phyloP scores from a whole-genome alignment of 2,797 vertebrate genomes.

The Mallotus villosus region DNA sequence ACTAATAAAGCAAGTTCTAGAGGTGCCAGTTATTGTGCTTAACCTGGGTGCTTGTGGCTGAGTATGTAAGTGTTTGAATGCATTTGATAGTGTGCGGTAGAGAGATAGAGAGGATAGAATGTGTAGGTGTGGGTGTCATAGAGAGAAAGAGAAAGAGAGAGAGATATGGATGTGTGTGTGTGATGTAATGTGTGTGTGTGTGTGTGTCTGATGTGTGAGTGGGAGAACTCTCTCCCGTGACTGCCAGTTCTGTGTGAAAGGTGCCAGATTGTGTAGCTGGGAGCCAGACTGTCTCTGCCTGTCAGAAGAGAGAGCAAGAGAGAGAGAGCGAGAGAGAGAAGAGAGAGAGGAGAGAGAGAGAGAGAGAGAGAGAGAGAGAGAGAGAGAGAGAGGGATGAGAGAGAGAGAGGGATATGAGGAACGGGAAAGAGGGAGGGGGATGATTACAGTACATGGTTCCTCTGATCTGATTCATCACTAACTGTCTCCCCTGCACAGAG shows the following conservation, averaged over 20 bases:
- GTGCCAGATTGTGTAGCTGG: conserved; percentile 70
- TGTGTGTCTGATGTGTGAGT: conserved; percentile 4
- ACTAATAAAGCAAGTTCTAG: conserved; percentile 67
- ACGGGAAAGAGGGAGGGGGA: conserved; percentile 45
- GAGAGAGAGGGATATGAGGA: conserved; percentile 23
- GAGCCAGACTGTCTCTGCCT: conserved; percentile 68
- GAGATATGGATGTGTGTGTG: background rate
- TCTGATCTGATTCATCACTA: conserved; percentile 73
- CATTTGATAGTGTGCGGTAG: background rate
- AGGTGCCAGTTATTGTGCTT: conserved; percentile 67
- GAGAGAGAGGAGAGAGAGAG: conserved; percentile 9
- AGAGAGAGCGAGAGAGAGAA: conserved; percentile 2
- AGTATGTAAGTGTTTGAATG: conserved; percentile 14
- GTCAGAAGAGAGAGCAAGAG: conserved; percentile 48
- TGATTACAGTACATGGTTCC: conserved; percentile 68
- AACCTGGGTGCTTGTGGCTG: conserved; percentile 37
- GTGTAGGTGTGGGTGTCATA: background rate
- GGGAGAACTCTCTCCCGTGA: conserved; percentile 49
- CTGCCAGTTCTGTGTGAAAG: conserved; percentile 62
- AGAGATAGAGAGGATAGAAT: background rate
- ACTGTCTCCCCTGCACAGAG: conserved; percentile 67
- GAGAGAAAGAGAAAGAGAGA: too few species aligned
- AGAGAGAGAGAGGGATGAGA: conserved; percentile 23
- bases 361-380: conserved; percentile 17
- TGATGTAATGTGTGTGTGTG: conserved; percentile 19